These are phyloP conservation scores for Gallinago nigripennis DNA, from an alignment of 2,797 vertebrate species.

Conservation along the genomic window DNA sequence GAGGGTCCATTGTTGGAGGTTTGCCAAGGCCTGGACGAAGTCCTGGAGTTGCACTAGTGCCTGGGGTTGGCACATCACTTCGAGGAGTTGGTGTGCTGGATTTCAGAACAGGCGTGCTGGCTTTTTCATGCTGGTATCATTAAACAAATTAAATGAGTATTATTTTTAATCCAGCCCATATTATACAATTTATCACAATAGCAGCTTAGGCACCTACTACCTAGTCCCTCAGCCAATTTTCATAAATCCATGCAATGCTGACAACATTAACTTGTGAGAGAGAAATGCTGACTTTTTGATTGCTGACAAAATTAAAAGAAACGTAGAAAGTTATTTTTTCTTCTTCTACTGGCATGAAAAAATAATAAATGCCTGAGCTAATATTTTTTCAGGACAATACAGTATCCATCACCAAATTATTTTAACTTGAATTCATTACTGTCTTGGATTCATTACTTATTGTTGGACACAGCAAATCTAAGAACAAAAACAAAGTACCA, in stretches of 20 bases:
- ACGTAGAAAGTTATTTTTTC: conserved; percentile 35
- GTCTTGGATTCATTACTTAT: background rate
- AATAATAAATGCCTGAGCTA: background rate
- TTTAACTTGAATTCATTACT: background rate
- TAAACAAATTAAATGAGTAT: conserved; percentile 83
- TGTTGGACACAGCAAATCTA: background rate
- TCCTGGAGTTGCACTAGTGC: conserved; percentile 83
- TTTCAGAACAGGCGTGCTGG: conserved; percentile 92
- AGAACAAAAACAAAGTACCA: background rate
- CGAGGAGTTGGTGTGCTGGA: conserved; percentile 86
- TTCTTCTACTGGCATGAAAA: conserved; percentile 7
- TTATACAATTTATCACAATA: conserved; percentile 83
- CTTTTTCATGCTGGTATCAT: conserved; percentile 91
- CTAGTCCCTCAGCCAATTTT: conserved; percentile 73
- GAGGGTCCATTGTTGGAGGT: conserved; percentile 89
- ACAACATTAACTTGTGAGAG: conserved; percentile 74
- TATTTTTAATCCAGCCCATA: conserved; percentile 80
- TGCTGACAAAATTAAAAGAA: conserved; percentile 69
- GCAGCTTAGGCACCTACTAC: conserved; percentile 76
- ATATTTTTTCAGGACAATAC: background rate
- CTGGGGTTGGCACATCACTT: conserved; percentile 90
- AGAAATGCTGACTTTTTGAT: conserved; percentile 76
- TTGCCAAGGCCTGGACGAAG: conserved; percentile 90
- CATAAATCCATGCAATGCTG: conserved; percentile 77
- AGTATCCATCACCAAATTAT: background rate